Evolutionary conservation across 2,113 vertebrate genomes (phyloP).

Genomic region (Pluvialis apricaria): DNA sequence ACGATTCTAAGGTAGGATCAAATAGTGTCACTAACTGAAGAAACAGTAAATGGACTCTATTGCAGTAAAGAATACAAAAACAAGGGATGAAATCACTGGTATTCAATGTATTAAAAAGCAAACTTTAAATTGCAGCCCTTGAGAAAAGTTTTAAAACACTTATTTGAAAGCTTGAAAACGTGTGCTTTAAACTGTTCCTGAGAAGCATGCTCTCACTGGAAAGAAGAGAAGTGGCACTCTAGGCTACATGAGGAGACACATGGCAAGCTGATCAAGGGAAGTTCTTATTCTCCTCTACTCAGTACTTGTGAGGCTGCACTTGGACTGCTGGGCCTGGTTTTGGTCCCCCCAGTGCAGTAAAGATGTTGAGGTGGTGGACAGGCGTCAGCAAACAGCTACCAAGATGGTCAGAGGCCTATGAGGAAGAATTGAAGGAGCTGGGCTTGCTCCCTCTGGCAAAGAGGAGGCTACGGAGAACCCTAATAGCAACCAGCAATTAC

Average conservation of each 20-base stretch:
- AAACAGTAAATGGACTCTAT: background rate
- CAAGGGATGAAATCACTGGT: background rate
- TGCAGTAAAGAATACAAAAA: background rate
- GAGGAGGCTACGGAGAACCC: background rate
- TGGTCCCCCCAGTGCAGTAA: background rate
- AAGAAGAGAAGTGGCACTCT: accelerated
- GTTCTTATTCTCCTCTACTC: background rate
- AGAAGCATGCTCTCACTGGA: background rate
- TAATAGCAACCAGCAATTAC: background rate
- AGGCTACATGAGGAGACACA: background rate
- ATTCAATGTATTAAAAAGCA: background rate
- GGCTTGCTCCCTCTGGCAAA: background rate
- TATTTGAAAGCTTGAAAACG: background rate
- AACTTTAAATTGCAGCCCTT: background rate
- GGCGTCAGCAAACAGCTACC: background rate
- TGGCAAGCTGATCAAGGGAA: background rate
- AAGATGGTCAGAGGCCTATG: background rate
- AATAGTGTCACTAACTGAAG: background rate
- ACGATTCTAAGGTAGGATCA: background rate
- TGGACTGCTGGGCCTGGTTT: background rate
- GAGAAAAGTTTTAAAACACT: background rate
- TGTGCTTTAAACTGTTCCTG: background rate
- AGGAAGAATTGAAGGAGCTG: background rate
- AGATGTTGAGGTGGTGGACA: background rate
- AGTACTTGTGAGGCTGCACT: background rate